Evolutionary conservation across 2,797 vertebrate species (phyloP), one percentile per base, ranked within the genome.

Genomic region (Epinephelus awoara): DNA sequence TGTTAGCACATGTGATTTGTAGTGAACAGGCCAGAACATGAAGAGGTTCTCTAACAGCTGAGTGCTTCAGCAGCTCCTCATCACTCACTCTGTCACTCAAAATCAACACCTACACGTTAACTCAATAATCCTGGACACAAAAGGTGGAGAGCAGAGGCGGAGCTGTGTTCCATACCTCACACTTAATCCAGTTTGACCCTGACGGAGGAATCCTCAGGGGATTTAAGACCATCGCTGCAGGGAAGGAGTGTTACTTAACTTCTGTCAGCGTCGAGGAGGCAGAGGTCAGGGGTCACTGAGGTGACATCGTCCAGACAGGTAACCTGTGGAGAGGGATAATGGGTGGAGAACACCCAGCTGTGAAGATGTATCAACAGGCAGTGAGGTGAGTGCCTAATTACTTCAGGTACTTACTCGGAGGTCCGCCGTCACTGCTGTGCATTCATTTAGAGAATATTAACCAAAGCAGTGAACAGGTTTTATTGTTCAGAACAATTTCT

Each of bases 251-350:
- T 54, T 14, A 75, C 75, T 81, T 80, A 67, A 89, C 85, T 75
- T 77, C 68, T 67, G 76, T 67, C 68, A 62, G 27, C 4, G 1
- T 18, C 13, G 1, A 0, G 38, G 49, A 49, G 27, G 49, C 8
- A 61, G 27, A 59, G 82, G 82, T 88, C 71, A 85, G 23, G 1
- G 64, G 82, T 88, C 50, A 21, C 44, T 3, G 15, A 67, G 76
- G 64, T 44, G 51, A 79, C 46, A 12, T 1, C 38, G 62, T 54
- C 75, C 79, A 47, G 69, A 52, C 68, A 75, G 73, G 63, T 78
- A 83, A 75, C 6, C 62, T 47, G 63, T 52, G 51, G 50, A 29
- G 14, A 14, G 67, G 7, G 34, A 38, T n/a, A 29, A 46, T 7
- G 18, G 42, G 52, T 51, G 4, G 44, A 27, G 4, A 67, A 62